Conservation (phyloP, 2,113 vertebrate genomes). For the Halichoerus grypus region DNA sequence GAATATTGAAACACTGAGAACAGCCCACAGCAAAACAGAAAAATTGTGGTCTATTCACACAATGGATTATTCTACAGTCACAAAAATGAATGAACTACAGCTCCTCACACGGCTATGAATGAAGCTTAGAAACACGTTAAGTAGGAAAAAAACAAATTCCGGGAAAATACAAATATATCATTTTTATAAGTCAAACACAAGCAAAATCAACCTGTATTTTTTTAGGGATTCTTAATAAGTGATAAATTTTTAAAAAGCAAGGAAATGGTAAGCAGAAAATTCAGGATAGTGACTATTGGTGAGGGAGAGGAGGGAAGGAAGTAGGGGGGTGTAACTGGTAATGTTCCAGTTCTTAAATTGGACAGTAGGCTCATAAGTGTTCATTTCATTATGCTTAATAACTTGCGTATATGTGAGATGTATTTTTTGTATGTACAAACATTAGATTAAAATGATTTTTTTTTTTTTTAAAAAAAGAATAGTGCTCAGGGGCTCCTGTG, state of each 20-base stretch:
- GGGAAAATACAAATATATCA: neutral
- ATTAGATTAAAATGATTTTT: neutral
- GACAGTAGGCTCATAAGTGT: neutral
- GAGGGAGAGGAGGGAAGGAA: neutral
- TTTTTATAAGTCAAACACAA: conserved; percentile 23
- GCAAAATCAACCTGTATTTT: neutral
- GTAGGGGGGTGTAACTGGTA: no score
- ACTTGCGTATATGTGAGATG: neutral
- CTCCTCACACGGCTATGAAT: neutral
- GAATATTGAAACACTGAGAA: neutral
- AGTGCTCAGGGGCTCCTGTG: neutral
- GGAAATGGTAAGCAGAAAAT: neutral
- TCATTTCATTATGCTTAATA: neutral
- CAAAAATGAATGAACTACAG: neutral
- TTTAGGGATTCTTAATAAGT: neutral
- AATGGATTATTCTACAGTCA: neutral
- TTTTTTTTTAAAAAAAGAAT: neutral
- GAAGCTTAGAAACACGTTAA: neutral
- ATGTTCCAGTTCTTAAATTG: neutral
- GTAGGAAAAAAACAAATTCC: neutral
- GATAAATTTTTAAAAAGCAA: conserved; percentile 5
- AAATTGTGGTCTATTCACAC: neutral
- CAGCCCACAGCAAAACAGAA: neutral
- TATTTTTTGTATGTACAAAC: neutral
- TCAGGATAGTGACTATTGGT: neutral